Evolutionary conservation across 2,888 invertebrate species (phyloP), one percentile per base, ranked within the genome.

Genomic region (Labia minor): DNA sequence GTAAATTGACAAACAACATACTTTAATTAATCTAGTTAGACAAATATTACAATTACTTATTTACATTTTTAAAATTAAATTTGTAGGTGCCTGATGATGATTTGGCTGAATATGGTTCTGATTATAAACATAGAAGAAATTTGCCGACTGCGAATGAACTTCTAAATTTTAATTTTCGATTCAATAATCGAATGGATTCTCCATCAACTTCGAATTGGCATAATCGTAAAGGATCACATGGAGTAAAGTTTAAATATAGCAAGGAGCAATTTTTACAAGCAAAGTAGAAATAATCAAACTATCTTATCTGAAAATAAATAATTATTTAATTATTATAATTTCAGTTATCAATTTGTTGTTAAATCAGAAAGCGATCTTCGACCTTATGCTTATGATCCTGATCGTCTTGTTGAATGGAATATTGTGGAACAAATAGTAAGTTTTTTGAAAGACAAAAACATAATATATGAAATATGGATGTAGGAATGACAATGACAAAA

Each of bases 191-290:
- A 68, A 33, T 33, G 33, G 33, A 6, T 8, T 33, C 33, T 8
- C 6, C 33, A 33, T 33, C 33, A 8, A 33, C 6, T 33, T 33
- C 33, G 33, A 33, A 33, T 33, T 8, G 33, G 33, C 33, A 11
- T 8, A 33, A 33, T 33, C 6, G 20, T 11, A 63, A 26, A 16
- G 65, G 65, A 20, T 49, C 65, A 65, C 10, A 37, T 19, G 37
- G 65, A 68, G 70, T 67, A 68, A 82, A 83, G 68, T 86, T 87
- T 73, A 89, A 87, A 76, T 94, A 92, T 79, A 93, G 91, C 77
- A 95, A 95, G 80, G 95, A 96, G 76, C 89, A 94, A 74, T 97
- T 92, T 78, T 80, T 97, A 69, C 92, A 96, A 80, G 95, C 95
- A 68, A 94, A 94, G 94, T 95, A 81, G 83, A n/a, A n/a, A n/a